Conservation (phyloP, 2,113 vertebrate genomes). For the Alligator sinensis region DNA sequence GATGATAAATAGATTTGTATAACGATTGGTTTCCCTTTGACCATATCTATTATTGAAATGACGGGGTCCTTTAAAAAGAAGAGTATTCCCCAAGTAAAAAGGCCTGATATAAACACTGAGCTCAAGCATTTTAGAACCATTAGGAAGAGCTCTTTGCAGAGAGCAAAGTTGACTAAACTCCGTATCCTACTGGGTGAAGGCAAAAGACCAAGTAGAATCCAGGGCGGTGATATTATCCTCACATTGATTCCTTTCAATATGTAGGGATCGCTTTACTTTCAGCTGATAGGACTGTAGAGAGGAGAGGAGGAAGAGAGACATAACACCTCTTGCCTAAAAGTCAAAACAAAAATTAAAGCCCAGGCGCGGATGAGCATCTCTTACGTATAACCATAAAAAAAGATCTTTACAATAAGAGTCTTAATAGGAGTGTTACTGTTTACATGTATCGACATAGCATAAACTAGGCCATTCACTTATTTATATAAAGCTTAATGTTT, state of each 20-base stretch:
- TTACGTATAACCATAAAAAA: not conserved
- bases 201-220: not conserved
- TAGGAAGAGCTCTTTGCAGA: not conserved
- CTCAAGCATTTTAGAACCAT: not conserved
- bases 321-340: constrained; percentile 54
- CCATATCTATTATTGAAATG: not conserved
- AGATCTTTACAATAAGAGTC: constrained; percentile 3
- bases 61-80: not conserved
- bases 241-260: not conserved
- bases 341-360: not conserved
- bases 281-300: too few species aligned
- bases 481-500: rapidly evolving
- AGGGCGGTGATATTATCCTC: not conserved
- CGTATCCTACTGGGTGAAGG: not conserved
- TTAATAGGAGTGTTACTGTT: not conserved
- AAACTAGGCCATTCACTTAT: rapidly evolving
- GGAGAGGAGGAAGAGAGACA: not conserved
- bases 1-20: not conserved
- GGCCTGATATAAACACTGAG: not conserved
- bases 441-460: not conserved
- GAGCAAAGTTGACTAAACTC: not conserved
- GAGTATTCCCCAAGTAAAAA: not conserved
- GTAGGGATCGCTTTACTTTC: not conserved
- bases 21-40: not conserved
- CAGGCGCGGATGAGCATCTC: not conserved